Base-by-base conservation (phyloP, 1,140 invertebrate genomes). In the Drosophila lacertosa region DNA sequence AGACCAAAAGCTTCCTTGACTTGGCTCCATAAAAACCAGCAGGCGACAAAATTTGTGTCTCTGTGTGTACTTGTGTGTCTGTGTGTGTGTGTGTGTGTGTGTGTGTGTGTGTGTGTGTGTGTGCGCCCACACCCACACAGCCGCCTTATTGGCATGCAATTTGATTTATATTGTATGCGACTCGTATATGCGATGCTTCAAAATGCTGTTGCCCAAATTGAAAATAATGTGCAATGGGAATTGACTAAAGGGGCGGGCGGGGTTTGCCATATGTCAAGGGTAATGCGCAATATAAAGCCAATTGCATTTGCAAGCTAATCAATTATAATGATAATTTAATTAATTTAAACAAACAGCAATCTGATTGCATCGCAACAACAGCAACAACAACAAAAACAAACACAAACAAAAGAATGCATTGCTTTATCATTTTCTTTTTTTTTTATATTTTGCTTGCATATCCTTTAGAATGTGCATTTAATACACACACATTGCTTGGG, bases 251-350 rank as follows among this genome's bases (percentile, higher is more conserved):
- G 7, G 11, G 11, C 9, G 24, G 5, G 16, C 32, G 26, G 6
- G 5, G 10, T n/a, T n/a, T n/a, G n/a, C n/a, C n/a, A 0, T 1
- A 11, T 24, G 22, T 2, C 2, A 16, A 39, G 24, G 9, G 57
- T n/a, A 9, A 60, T n/a, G n/a, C 24, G 48, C 7, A 44, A 18
- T 11, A 18, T 39, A 3, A 55, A 9, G 22, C 1, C 53, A 63
- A 71, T 44, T 67, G 44, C 39, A 59, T 45, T 58, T 69, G 22
- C 47, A 35, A 54, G 60, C 77, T 67, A 81, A 84, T 84, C 81
- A 81, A 86, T 84, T 84, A 74, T 67, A 77, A 68, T 81, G 77
- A 59, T 74, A 64, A 70, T 86, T 84, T 77, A 86, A 86, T 84
- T 84, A 77, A 71, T 71, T 70, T 67, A 59, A 67, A 70, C 74